phyloP scores from a whole-genome alignment of 2,113 vertebrate species.

The Holacanthus passer region DNA sequence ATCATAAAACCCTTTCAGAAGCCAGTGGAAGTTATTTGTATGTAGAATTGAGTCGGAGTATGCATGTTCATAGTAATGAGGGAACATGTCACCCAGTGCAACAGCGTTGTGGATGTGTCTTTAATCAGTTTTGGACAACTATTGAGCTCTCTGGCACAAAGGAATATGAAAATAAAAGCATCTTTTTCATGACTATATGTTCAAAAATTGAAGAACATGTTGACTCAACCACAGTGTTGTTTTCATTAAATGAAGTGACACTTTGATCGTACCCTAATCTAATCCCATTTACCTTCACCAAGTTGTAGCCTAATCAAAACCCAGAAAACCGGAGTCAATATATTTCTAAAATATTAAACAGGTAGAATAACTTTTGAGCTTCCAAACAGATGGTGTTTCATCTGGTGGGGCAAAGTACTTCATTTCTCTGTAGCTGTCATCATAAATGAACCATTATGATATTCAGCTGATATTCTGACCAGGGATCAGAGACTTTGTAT shows the following conservation, averaged over 20 bases:
- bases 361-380: background rate
- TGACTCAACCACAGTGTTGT: background rate
- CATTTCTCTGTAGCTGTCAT: slow-evolving; percentile 12
- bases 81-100: too few species aligned
- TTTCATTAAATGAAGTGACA: background rate
- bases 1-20: too few species aligned
- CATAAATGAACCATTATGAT: background rate
- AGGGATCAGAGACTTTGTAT: slow-evolving; percentile 19
- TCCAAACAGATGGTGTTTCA: background rate
- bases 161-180: too few species aligned
- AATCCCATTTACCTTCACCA: background rate
- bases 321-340: background rate
- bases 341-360: background rate
- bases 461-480: slow-evolving; percentile 1
- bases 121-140: too few species aligned
- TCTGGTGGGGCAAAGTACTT: background rate
- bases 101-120: too few species aligned
- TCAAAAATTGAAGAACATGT: too few species aligned
- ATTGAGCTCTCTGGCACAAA: too few species aligned
- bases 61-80: too few species aligned
- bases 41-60: too few species aligned
- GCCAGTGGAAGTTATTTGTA: too few species aligned
- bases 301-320: background rate
- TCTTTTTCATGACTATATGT: too few species aligned
- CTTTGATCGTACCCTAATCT: background rate